Conservation (phyloP, 2,113 vertebrate species). For the Dolichotis patagonum region DNA sequence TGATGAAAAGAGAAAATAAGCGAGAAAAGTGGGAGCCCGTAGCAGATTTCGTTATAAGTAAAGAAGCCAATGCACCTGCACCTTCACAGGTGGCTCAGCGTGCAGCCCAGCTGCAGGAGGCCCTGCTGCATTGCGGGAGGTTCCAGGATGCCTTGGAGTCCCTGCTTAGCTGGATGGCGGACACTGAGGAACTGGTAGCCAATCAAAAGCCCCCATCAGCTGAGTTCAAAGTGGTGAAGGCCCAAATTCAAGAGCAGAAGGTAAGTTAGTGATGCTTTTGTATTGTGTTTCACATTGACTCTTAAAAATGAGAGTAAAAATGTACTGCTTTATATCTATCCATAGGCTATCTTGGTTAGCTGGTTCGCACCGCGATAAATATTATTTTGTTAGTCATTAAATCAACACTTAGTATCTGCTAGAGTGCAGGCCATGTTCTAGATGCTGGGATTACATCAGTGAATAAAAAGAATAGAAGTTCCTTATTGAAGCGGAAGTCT, state of each 20-base stretch:
- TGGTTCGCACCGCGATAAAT: not conserved
- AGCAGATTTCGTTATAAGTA: not conserved
- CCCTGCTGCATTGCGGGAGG: slow-evolving; percentile 95
- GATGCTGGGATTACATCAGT: not conserved
- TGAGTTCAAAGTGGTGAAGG: slow-evolving; percentile 99
- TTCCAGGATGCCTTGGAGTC: slow-evolving; percentile 99
- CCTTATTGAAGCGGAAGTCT: not conserved
- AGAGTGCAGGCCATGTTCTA: not conserved
- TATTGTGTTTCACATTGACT: not conserved
- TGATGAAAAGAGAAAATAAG: not conserved
- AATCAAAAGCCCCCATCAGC: slow-evolving; percentile 97
- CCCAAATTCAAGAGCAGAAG: slow-evolving; percentile 99
- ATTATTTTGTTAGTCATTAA: slow-evolving; percentile 43
- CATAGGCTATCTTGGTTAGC: not conserved
- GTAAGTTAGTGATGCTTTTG: slow-evolving; percentile 82
- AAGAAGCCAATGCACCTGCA: not conserved
- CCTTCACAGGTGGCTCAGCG: slow-evolving; percentile 93
- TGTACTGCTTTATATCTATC: not conserved
- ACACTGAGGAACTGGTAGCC: slow-evolving; percentile 97
- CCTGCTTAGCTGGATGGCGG: slow-evolving; percentile 96
- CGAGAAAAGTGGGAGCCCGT: not conserved
- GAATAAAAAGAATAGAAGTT: not conserved
- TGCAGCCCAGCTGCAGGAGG: slow-evolving; percentile 95
- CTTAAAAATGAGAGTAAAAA: slow-evolving; percentile 1
- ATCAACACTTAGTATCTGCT: not conserved